Percentiles rank a stretch among this genome's conserved stretches.
Evolutionary conservation across 2,888 invertebrate genomes (phyloP).

Genomic region (Pollenia labialis): DNA sequence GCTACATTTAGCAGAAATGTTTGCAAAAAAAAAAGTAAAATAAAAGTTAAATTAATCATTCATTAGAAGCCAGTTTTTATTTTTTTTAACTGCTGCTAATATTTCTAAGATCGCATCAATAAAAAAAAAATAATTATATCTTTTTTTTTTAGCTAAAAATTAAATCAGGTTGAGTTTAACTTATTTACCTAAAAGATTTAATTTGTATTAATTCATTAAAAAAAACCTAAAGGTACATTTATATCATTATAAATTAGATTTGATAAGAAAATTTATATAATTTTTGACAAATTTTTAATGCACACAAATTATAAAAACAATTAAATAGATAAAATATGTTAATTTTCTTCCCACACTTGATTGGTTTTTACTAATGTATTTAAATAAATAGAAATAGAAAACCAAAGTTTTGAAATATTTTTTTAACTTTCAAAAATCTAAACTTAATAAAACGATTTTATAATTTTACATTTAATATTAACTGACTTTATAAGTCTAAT

Average conservation of each 20-base stretch:
- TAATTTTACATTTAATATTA: too few species aligned
- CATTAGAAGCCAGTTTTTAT: slow-evolving; percentile 3
- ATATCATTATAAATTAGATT: background rate
- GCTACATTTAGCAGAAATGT: background rate
- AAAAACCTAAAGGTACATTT: background rate
- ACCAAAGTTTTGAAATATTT: background rate
- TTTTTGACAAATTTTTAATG: background rate
- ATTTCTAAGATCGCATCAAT: background rate
- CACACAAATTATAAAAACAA: background rate
- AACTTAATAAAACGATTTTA: too few species aligned
- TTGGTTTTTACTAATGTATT: too few species aligned
- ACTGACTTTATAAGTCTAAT: too few species aligned
- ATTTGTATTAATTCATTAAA: background rate
- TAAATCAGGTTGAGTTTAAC: background rate
- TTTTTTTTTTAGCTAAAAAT: too few species aligned
- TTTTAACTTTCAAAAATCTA: background rate
- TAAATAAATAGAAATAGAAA: too few species aligned
- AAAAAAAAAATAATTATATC: background rate
- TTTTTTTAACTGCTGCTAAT: background rate
- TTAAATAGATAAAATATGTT: background rate
- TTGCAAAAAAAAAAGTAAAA: too few species aligned
- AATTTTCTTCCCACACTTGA: background rate
- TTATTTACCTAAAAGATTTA: background rate
- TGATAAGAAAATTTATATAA: background rate
- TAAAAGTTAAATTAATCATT: slow-evolving; percentile 16